Percentiles rank a stretch among this genome's conserved stretches.
Conservation (phyloP, 92 coral and sea anemone genomes). For the Phenganax stokvisi region DNA sequence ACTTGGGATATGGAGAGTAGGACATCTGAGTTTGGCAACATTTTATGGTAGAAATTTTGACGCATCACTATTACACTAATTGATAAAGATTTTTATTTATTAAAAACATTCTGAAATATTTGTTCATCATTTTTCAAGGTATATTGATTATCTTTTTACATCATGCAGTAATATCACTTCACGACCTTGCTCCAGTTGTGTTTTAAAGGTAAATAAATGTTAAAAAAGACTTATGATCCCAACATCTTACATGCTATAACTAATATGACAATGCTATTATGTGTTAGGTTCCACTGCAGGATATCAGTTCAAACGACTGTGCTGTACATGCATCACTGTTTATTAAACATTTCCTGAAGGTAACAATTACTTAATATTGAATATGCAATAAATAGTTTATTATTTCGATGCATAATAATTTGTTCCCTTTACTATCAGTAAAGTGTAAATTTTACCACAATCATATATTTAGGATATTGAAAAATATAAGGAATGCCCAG, state of each 20-base stretch:
- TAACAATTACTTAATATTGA: slow-evolving; percentile 1
- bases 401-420: not conserved
- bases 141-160: not conserved
- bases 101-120: not conserved
- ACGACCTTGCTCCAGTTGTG: not conserved
- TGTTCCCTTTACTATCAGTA: not conserved
- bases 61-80: not conserved
- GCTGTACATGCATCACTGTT: slow-evolving; percentile 52
- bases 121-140: not conserved
- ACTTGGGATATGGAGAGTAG: slow-evolving; percentile 23
- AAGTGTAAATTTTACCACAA: not conserved
- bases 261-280: not conserved
- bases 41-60: not conserved
- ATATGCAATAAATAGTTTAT: too few species aligned
- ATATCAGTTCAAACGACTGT: slow-evolving; percentile 50
- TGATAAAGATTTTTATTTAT: not conserved
- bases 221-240: not conserved
- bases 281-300: slow-evolving; percentile 41
- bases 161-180: not conserved
- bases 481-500: slow-evolving; percentile 47
- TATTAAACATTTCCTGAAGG: slow-evolving; percentile 53
- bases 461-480: slow-evolving; percentile 39
- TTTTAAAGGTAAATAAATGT: slow-evolving; percentile 1
- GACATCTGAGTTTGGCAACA: slow-evolving; percentile 11
- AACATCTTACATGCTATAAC: not conserved